phyloP scores from a whole-genome alignment of 2,113 vertebrate species.

The Erpornis zantholeuca region DNA sequence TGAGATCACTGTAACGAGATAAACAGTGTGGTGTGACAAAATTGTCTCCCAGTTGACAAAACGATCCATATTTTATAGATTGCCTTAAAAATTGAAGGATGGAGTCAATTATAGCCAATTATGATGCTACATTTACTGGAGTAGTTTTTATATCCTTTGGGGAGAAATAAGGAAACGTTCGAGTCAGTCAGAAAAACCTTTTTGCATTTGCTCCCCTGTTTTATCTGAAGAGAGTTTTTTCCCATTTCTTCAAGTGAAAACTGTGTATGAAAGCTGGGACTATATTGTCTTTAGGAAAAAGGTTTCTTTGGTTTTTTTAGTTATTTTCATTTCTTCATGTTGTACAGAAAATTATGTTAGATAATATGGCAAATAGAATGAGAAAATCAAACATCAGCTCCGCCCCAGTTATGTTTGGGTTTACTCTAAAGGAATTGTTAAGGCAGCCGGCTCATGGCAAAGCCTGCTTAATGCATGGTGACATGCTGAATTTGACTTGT shows the following conservation, averaged over 20 bases:
- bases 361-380: background rate
- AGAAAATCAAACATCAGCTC: background rate
- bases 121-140: slow-evolving; percentile 70
- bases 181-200: slow-evolving; percentile 68
- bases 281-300: slow-evolving; percentile 45
- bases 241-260: slow-evolving; percentile 22
- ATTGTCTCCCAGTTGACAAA: slow-evolving; percentile 74
- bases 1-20: slow-evolving; percentile 64
- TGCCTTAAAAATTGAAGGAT: slow-evolving; percentile 76
- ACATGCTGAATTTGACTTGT: background rate
- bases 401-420: background rate
- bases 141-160: slow-evolving; percentile 71
- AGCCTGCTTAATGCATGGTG: background rate
- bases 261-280: background rate
- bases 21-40: slow-evolving; percentile 67
- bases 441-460: background rate
- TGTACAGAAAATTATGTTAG: background rate
- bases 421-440: background rate
- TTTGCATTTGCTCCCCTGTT: slow-evolving; percentile 36
- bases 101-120: slow-evolving; percentile 76
- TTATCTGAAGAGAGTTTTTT: background rate
- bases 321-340: background rate
- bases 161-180: slow-evolving; percentile 69
- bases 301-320: background rate
- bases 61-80: slow-evolving; percentile 75